Conservation (phyloP, 2,797 vertebrate species). For the Parauchenoglanis ngamensis region DNA sequence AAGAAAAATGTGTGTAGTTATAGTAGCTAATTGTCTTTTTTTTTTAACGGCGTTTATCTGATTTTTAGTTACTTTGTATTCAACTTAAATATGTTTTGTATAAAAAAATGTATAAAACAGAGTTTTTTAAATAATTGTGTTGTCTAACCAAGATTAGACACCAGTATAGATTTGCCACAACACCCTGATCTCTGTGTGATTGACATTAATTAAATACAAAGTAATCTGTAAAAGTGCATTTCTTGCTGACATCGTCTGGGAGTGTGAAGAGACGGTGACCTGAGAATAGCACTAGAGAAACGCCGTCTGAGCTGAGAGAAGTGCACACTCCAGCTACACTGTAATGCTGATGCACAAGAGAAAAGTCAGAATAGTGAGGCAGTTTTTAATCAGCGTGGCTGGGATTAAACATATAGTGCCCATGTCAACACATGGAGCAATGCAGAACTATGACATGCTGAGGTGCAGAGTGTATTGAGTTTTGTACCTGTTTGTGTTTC, state of each 20-base stretch:
- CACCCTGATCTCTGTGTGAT: neutral
- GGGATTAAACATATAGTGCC: conserved; percentile 6
- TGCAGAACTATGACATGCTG: neutral
- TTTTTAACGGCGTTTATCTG: neutral
- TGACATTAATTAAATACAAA: no score
- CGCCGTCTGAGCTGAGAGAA: neutral
- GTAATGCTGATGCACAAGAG: neutral
- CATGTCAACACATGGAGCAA: conserved; percentile 8
- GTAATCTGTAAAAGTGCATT: neutral
- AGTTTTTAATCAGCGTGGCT: conserved; percentile 7
- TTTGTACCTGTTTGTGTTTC: conserved; percentile 45
- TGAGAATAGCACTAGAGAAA: neutral
- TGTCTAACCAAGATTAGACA: neutral
- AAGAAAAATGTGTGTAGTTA: neutral
- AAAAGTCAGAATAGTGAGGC: neutral
- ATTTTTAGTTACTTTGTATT: neutral
- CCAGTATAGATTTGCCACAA: neutral
- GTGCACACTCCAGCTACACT: neutral
- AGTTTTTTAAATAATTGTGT: neutral
- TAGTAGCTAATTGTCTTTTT: neutral
- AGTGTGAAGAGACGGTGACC: neutral
- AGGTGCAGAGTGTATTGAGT: conserved; percentile 13
- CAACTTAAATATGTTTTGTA: no score
- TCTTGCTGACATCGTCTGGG: neutral
- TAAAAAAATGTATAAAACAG: no score